Evolutionary conservation across 2,888 invertebrate genomes (phyloP).

Genomic region (Folsomia manolachei): DNA sequence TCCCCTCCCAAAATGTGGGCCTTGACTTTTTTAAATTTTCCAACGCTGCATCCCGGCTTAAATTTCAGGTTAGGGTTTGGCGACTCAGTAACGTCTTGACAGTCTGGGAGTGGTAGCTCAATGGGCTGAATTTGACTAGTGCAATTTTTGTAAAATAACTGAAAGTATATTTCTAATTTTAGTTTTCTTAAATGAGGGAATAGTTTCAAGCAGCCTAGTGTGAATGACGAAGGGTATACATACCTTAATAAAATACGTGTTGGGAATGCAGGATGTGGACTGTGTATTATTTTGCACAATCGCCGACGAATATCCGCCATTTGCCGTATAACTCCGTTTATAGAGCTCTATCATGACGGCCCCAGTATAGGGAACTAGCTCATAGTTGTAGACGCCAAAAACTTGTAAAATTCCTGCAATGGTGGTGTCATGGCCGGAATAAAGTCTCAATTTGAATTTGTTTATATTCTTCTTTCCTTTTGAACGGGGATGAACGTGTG

Average conservation of each 20-base stretch:
- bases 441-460: slow-evolving; percentile 61
- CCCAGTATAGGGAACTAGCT: slow-evolving; percentile 65
- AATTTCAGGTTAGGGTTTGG: background rate
- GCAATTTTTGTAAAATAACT: background rate
- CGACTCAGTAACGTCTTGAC: background rate
- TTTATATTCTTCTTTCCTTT: background rate
- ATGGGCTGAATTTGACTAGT: background rate
- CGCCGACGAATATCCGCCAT: background rate
- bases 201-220: too few relatives aligned
- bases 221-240: too few relatives aligned
- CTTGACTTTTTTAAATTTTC: background rate
- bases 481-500: background rate
- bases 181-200: too few relatives aligned
- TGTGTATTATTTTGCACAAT: too few relatives aligned
- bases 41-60: background rate
- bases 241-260: background rate
- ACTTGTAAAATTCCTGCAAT: slow-evolving; percentile 65
- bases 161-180: background rate
- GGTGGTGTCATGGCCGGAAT: slow-evolving; percentile 72
- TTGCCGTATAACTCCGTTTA: slow-evolving; percentile 42
- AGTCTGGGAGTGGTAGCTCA: background rate
- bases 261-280: too few relatives aligned
- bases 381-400: slow-evolving; percentile 65
- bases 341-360: slow-evolving; percentile 66
- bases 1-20: background rate